These are phyloP conservation scores for Hyalella azteca DNA, from an alignment of 2,888 invertebrate species.

Conservation along the genomic window DNA sequence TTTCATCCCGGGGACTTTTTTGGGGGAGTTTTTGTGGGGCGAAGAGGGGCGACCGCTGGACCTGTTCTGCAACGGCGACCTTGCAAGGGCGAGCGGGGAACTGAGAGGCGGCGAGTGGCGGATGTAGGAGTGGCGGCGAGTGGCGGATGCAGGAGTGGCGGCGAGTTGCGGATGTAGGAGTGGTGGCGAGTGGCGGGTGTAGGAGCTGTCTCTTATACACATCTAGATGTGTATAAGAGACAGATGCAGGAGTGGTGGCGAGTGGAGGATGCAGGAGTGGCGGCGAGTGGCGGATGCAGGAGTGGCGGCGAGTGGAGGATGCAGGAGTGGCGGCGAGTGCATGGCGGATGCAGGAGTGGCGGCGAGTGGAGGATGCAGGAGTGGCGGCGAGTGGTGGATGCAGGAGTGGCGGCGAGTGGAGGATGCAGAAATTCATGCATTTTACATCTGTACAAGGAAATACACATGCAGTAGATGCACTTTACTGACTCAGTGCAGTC, in stretches of 20 bases:
- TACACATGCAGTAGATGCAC: no score
- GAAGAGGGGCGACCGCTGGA: background rate
- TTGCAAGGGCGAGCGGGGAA: background rate
- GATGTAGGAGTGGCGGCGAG: background rate
- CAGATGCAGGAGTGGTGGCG: background rate
- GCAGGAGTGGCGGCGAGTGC: background rate
- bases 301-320: background rate
- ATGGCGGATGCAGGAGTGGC: background rate
- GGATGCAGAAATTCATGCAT: no score
- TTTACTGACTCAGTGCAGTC: no score
- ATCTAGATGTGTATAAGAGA: background rate
- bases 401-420: background rate
- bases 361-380: background rate
- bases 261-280: background rate
- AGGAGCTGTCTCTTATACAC: background rate
- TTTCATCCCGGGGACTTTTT: no score
- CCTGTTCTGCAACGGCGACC: background rate
- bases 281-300: background rate
- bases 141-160: background rate
- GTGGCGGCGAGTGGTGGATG: background rate
- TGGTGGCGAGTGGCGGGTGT: background rate
- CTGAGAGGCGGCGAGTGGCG: background rate
- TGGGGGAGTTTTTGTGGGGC: background rate
- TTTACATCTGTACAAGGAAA: no score
- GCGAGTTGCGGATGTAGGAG: background rate